Base-by-base conservation (phyloP, 2,113 vertebrate species). In the Xenopus borealis region DNA sequence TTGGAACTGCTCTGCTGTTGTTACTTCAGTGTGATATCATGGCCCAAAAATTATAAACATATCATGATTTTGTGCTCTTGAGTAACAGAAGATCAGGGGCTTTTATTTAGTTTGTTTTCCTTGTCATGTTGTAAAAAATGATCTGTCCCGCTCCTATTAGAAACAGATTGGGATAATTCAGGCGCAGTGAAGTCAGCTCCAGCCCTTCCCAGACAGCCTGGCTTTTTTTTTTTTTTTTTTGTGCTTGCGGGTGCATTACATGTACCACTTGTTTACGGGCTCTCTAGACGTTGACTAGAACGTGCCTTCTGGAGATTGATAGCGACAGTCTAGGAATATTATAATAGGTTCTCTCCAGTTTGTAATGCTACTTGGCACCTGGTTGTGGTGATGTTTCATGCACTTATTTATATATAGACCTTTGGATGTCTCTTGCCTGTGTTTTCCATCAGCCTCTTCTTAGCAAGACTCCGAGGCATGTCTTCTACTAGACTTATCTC, bases 51-150 rank as follows among this genome's bases (percentile, higher is more conserved):
- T 93, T 90, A 93, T 95, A 93, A 94, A 91, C 92, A 88, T 86
- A 88, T 81, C 89, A 75, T 81, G 76, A 79, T 87, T 83, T 86
- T 83, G 85, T 80, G 89, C 88, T 90, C 82, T 85, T 84, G 80
- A 88, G 91, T 90, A 90, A 91, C 86, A 88, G 88, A 84, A 89
- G 87, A 92, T 92, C 84, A 79, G 88, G 88, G 88, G 89, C 89
- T 92, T 93, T 88, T 91, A 86, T 86, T 86, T 86, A 83, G 90
- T 92, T 94, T 95, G 93, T 94, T 95, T 96, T 90, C 87, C 91
- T 93, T 93, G 94, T 98, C 94, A 95, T 93, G 91, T 92, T 94
- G 91, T 95, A 95, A 92, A 92, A 96, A 95, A 92, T 95, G 90
- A 92, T 93, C 90, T 93, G 93, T 92, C 92, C 90, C 87, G 88